Base-by-base conservation (phyloP, 2,113 vertebrate species). In the Argyrosomus japonicus region DNA sequence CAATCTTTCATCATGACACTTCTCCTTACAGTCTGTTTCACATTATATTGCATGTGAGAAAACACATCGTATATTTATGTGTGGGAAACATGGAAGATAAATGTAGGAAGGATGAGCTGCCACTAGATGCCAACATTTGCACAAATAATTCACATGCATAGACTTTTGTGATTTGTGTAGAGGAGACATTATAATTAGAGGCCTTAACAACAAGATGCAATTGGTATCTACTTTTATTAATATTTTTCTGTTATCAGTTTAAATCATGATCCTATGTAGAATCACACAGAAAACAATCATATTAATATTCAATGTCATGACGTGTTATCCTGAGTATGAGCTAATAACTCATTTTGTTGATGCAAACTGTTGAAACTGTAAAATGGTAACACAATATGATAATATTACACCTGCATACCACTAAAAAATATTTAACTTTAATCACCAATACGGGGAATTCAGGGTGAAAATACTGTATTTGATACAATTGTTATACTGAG, bases 121-220 rank as follows among this genome's bases (percentile, higher is more conserved):
- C 71, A 60, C 79, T 40, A 53, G 69, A 74, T 36, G 63, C 2
- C 54, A 25, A 45, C 29, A 19, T 74, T 54, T 56, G 43, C 8
- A 45, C 45, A 36, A 18, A 54, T 50, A 5, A 25, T 18, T 40
- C 8, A 40, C 36, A 40, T 40, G 36, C 7, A 32, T 32, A 32
- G 5, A 40, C 36, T 8, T 9, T 40, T 40, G 36, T 13, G 4
- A 45, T 27, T 43, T 15, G n/a, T 29, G 12, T 1, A 45, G 53
- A 54, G 12, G 17, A 32, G 15, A 5, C 3, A 0, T 40, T 13
- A 21, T 18, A 13, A 45, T 15, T 6, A 57, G 51, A 60, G 18
- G 13, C 5, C 6, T 19, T 67, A 65, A 45, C 27, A 36, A 69
- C 15, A 19, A 43, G 47, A 21, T 17, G 12, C n/a, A 45, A 45